Conservation (phyloP, 2,113 vertebrate species). For the Spea multiplicata region DNA sequence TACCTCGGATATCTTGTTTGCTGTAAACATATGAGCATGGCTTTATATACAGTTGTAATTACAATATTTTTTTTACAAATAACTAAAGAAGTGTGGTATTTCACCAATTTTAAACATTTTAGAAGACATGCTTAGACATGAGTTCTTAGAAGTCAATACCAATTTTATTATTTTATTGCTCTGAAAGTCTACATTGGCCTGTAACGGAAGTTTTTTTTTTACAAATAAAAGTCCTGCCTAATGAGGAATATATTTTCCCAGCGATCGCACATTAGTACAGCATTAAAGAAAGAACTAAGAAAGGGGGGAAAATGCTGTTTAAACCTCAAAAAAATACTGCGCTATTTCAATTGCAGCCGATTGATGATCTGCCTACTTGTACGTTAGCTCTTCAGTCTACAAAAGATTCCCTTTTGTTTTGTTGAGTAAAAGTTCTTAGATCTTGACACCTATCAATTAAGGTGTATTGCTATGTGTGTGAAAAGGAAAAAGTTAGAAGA, state of each 20-base stretch:
- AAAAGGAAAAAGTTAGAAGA: slow-evolving; percentile 37
- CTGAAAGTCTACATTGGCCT: neutral
- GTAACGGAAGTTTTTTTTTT: neutral
- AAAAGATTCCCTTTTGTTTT: slow-evolving; percentile 16
- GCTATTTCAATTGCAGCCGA: neutral
- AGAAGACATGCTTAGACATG: neutral
- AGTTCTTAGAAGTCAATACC: neutral
- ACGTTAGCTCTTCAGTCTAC: neutral
- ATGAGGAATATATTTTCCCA: too few relatives aligned
- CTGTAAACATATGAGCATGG: too few relatives aligned
- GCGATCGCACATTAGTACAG: too few relatives aligned
- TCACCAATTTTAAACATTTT: too few relatives aligned
- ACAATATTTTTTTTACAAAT: too few relatives aligned
- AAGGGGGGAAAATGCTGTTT: neutral
- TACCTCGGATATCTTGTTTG: too few relatives aligned
- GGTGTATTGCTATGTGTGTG: slow-evolving; percentile 43
- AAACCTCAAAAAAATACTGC: neutral
- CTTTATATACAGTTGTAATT: too few relatives aligned
- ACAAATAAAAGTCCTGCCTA: too few relatives aligned
- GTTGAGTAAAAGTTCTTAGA: slow-evolving; percentile 42
- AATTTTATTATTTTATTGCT: neutral
- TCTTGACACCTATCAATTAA: slow-evolving; percentile 49
- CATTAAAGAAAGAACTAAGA: too few relatives aligned
- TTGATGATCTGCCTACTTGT: neutral
- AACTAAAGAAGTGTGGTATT: too few relatives aligned